Conservation (phyloP, 1,140 invertebrate species). For the Heliconius himera region DNA sequence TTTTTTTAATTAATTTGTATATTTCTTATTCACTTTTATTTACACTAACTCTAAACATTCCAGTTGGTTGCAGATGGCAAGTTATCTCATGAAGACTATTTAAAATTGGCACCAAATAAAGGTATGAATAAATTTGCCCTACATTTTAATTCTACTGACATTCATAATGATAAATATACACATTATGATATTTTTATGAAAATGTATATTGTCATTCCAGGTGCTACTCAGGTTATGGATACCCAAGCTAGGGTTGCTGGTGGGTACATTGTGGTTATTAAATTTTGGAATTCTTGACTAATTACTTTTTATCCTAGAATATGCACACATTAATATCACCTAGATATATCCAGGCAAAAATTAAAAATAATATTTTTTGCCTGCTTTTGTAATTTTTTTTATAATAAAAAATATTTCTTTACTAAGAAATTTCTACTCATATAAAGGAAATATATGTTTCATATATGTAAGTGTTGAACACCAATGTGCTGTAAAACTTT, state of each 20-base stretch:
- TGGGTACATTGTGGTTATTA: slow-evolving; percentile 46
- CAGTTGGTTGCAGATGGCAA: slow-evolving; percentile 76
- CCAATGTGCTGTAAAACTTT: neutral
- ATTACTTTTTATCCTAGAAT: too few species aligned
- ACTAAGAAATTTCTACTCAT: too few species aligned
- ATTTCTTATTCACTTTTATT: slow-evolving; percentile 10
- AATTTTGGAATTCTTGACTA: too few species aligned
- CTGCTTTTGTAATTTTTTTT: too few species aligned
- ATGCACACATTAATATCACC: too few species aligned
- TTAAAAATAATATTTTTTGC: too few species aligned
- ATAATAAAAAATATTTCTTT: too few species aligned
- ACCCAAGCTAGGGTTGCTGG: slow-evolving; percentile 53
- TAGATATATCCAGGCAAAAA: too few species aligned
- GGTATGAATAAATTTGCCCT: slow-evolving; percentile 45
- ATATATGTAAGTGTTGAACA: neutral
- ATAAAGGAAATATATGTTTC: too few species aligned
- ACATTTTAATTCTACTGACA: neutral
- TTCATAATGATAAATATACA: neutral
- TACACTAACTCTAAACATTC: slow-evolving; percentile 48
- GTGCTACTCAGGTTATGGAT: slow-evolving; percentile 47
- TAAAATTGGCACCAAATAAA: slow-evolving; percentile 73
- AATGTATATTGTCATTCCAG: slow-evolving; percentile 50
- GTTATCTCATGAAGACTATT: slow-evolving; percentile 72
- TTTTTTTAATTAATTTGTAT: slow-evolving; percentile 8
- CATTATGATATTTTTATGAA: neutral